Evolutionary conservation across 2,797 vertebrate genomes (phyloP).

Genomic region (Falco peregrinus): DNA sequence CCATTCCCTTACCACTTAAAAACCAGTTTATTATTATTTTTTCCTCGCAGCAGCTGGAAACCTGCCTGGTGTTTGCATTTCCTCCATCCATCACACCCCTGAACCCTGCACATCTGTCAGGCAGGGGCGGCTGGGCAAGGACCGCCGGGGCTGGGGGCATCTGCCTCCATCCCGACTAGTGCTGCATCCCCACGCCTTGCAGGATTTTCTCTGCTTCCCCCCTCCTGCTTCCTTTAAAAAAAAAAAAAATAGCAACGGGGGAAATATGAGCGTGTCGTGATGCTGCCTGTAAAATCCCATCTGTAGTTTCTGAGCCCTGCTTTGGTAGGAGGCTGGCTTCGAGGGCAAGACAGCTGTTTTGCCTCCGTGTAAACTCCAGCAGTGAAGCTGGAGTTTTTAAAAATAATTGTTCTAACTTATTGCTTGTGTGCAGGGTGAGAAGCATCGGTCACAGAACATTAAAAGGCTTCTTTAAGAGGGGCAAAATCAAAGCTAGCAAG

Average conservation of each 20-base stretch:
- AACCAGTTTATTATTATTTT: background rate
- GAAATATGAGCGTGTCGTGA: rapidly evolving
- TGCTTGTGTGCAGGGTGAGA: background rate
- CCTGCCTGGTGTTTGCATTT: rapidly evolving
- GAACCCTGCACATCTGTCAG: rapidly evolving
- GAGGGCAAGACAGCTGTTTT: background rate
- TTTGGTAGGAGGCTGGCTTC: background rate
- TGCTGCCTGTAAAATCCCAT: background rate
- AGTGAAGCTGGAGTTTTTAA: background rate
- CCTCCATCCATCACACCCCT: background rate
- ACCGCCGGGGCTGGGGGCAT: too few species aligned
- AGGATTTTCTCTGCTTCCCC: background rate
- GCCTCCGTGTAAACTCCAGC: background rate
- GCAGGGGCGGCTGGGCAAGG: background rate
- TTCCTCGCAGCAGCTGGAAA: background rate
- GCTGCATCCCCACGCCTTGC: too few species aligned
- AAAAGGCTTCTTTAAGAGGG: background rate
- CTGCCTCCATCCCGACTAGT: background rate
- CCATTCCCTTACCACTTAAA: background rate
- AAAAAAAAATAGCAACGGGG: background rate
- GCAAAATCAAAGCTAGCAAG: background rate
- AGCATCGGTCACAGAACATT: background rate
- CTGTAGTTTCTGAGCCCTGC: background rate
- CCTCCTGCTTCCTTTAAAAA: background rate
- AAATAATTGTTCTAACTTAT: background rate